Percentiles rank a stretch among this genome's conserved stretches.
These are phyloP conservation scores for Barypeithes pellucidus DNA, from an alignment of 2,888 invertebrate species.

Conservation along the genomic window DNA sequence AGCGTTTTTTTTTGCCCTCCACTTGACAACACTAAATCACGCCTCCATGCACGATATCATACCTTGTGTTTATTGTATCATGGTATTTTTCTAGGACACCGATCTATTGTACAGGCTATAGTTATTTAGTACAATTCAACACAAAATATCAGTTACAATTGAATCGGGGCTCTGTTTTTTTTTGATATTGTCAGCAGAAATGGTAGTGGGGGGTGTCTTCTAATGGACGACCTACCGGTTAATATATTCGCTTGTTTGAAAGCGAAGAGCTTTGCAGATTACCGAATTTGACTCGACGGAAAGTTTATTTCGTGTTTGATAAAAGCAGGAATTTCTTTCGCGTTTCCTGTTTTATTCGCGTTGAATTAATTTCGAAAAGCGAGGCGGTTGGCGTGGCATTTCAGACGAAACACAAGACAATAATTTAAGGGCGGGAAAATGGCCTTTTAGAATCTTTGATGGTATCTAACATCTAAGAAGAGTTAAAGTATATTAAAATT, in stretches of 20 bases:
- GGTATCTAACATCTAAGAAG: neutral
- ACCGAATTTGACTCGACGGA: constrained; percentile 34
- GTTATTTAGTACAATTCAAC: neutral
- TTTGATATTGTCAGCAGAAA: constrained; percentile 33
- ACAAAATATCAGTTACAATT: neutral
- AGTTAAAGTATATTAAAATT: neutral
- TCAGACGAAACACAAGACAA: constrained; percentile 9
- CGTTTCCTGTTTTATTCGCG: constrained; percentile 37
- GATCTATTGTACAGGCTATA: too few relatives aligned
- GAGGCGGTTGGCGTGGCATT: constrained; percentile 15
- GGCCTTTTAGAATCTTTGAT: neutral
- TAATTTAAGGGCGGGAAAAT: constrained; percentile 7
- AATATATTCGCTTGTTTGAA: constrained; percentile 36
- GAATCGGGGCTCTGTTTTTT: neutral
- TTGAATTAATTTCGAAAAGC: constrained; percentile 37
- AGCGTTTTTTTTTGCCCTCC: too few relatives aligned
- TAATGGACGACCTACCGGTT: constrained; percentile 33
- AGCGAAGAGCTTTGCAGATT: constrained; percentile 36
- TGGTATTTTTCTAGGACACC: too few relatives aligned
- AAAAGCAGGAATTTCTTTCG: constrained; percentile 34
- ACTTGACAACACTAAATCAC: too few relatives aligned
- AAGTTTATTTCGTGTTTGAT: constrained; percentile 39
- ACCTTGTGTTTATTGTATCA: too few relatives aligned
- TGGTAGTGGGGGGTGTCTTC: constrained; percentile 23
- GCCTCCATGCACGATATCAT: too few relatives aligned